Evolutionary conservation across 2,113 vertebrate genomes (phyloP).

Genomic region (Pristiophorus japonicus): DNA sequence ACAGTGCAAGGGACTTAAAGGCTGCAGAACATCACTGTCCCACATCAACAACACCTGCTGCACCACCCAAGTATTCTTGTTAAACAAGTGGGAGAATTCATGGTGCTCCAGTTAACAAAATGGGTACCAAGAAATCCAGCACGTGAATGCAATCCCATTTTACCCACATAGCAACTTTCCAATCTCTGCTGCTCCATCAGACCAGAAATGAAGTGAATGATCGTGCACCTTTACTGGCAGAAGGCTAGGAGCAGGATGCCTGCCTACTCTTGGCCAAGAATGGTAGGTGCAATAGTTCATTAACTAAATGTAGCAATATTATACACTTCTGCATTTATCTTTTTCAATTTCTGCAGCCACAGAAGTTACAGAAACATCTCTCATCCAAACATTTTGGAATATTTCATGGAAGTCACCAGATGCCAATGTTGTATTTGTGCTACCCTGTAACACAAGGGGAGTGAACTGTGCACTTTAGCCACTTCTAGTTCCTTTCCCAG

Average conservation of each 20-base stretch:
- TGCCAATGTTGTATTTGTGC: background rate
- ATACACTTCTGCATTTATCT: background rate
- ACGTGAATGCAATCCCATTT: background rate
- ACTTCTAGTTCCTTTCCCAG: background rate
- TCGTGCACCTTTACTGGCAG: too few species aligned
- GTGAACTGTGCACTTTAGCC: background rate
- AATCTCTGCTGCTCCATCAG: background rate
- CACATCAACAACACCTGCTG: background rate
- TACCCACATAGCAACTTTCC: background rate
- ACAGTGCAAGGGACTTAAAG: background rate
- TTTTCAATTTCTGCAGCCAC: background rate
- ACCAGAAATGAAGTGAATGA: too few species aligned
- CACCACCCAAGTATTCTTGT: background rate
- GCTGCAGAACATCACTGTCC: background rate
- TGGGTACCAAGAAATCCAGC: background rate
- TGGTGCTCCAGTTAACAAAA: background rate
- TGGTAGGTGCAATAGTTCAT: background rate
- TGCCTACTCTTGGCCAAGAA: background rate
- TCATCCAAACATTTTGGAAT: background rate
- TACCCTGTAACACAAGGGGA: background rate
- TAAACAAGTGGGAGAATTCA: background rate
- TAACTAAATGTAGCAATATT: background rate
- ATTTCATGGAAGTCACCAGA: background rate
- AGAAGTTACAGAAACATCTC: background rate
- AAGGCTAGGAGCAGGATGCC: background rate